Evolutionary conservation across 2,797 vertebrate genomes (phyloP), one percentile per base, ranked within the genome.

Genomic region (Taeniopygia guttata): DNA sequence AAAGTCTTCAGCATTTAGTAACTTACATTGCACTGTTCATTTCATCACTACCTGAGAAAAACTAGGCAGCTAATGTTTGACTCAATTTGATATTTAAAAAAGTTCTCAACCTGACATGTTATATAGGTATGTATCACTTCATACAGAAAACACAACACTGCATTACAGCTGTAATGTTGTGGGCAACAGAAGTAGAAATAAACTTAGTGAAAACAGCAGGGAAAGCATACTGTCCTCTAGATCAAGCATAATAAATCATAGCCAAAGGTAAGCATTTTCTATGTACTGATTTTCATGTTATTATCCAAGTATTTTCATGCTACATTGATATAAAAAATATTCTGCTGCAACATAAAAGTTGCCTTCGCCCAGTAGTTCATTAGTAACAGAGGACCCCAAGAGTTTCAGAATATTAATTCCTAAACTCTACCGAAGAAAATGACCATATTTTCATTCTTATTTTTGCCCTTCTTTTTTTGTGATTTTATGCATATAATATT

Each of bases 401-500:
- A 29, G 11, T 82, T 92, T 19, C 12, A 79, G 8, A 70, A 12
- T n/a, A 74, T 21, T 32, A 48, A 21, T 52, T 94, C 76, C 40
- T 68, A 51, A 84, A 64, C 45, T 48, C 36, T 15, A 45, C 13
- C 18, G 3, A 87, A 36, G 95, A 43, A 14, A 87, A 55, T 1
- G 2, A 66, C 7, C 4, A 2, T 23, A 23, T 34, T 87, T 86
- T 40, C 17, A 25, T 66, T 73, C 59, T 34, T 45, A 32, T 14
- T 13, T 52, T 84, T 66, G 69, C 27, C 40, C 5, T 36, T 6
- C 1, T 46, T 85, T 64, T 64, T 45, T 30, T 34, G 34, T 56
- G 15, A 66, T 69, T 78, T 66, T 4, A 18, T 4, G 11, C 0
- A 0, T 5, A 38, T 7, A 7, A 17, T 15, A 32, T 0, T 1